phyloP scores from a whole-genome alignment of 2,888 invertebrate species.

The Lepidochitona cinerea region DNA sequence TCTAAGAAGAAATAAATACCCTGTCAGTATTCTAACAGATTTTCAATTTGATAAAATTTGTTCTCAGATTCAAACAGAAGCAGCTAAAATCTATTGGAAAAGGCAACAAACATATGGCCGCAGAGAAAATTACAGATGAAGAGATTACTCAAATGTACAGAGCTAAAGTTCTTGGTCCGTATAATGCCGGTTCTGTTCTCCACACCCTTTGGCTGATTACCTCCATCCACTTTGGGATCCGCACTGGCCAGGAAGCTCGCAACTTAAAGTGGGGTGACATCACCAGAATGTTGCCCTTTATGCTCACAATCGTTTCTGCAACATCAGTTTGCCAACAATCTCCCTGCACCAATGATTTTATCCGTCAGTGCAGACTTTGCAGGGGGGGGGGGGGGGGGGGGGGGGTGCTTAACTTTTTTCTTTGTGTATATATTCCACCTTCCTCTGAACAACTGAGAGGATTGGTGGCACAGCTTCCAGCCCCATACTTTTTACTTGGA shows the following conservation, averaged over 20 bases:
- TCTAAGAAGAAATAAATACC: not conserved
- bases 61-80: not conserved
- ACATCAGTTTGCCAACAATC: no score
- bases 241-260: conserved; percentile 8
- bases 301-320: no score
- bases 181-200: not conserved
- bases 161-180: not conserved
- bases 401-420: no score
- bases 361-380: no score
- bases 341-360: no score
- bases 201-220: not conserved
- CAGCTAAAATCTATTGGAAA: conserved; percentile 1
- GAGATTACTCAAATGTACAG: not conserved
- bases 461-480: no score
- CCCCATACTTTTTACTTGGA: no score
- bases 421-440: no score
- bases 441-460: no score
- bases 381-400: no score
- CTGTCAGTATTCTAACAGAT: not conserved
- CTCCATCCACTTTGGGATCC: conserved; percentile 9
- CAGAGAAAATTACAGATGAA: conserved; percentile 1
- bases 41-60: not conserved
- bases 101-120: conserved; percentile 10
- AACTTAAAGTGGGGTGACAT: conserved; percentile 9
- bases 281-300: no score